These are phyloP conservation scores for Anodontia alba DNA, from an alignment of 2,888 invertebrate genomes.

Conservation along the genomic window DNA sequence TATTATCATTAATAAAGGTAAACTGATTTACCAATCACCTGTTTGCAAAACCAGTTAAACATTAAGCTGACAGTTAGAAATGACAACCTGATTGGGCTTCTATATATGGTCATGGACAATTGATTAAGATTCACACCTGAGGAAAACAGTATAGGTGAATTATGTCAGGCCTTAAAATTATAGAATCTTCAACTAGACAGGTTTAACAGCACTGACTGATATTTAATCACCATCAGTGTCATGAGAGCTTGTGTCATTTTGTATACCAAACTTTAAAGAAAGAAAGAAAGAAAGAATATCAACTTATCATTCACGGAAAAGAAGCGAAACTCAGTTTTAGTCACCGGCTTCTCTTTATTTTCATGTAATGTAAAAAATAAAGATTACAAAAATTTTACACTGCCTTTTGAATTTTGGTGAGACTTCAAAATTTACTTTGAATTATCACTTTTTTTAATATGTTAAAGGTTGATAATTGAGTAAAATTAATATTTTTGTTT, in stretches of 20 bases:
- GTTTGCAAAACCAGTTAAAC: background rate
- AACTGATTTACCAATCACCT: background rate
- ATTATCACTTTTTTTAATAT: too few species aligned
- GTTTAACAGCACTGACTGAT: background rate
- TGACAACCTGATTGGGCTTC: slow-evolving; percentile 2
- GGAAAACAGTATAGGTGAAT: background rate
- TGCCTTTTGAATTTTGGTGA: too few species aligned
- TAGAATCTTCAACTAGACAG: background rate
- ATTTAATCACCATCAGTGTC: background rate
- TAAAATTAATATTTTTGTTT: too few species aligned
- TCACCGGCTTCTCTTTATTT: too few species aligned
- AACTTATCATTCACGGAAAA: too few species aligned
- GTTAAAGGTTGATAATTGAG: too few species aligned
- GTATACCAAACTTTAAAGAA: too few species aligned
- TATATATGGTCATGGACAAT: background rate
- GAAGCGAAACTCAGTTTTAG: too few species aligned
- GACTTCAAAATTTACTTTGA: too few species aligned
- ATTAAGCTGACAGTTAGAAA: background rate
- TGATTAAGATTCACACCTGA: background rate
- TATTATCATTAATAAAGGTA: background rate
- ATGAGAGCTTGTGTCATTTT: background rate
- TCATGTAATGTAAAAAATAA: too few species aligned
- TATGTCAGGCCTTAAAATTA: background rate
- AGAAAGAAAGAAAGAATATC: too few species aligned
- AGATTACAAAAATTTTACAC: too few species aligned